Percentiles rank a stretch among this genome's conserved stretches.
These are phyloP conservation scores for Drosophila mercatorum DNA, from an alignment of 2,888 invertebrate species.

Conservation along the genomic window DNA sequence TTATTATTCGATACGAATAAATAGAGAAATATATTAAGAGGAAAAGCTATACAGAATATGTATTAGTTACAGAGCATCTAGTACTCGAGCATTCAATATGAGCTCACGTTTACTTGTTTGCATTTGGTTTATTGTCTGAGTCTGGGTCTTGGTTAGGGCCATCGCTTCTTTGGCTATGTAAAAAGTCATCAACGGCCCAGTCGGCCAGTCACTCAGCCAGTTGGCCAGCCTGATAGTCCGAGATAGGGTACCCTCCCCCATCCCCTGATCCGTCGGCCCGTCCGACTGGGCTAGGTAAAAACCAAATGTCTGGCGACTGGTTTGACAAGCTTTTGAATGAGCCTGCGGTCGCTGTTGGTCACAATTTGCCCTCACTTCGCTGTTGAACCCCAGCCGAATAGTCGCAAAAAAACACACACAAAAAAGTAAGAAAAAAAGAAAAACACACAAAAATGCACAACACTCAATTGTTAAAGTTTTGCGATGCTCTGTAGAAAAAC, in stretches of 20 bases:
- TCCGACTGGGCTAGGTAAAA: conserved; percentile 58
- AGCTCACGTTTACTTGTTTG: conserved; percentile 6
- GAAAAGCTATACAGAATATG: not conserved
- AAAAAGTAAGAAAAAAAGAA: conserved; percentile 16
- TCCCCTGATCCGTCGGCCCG: not conserved
- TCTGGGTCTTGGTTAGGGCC: conserved; percentile 36
- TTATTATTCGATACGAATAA: too few relatives aligned
- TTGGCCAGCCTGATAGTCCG: conserved; percentile 47
- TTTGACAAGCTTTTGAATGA: conserved; percentile 76
- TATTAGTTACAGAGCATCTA: not conserved
- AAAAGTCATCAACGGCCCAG: conserved; percentile 74
- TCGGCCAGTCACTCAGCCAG: conserved; percentile 44
- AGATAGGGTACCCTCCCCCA: conserved; percentile 25
- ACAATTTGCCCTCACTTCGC: conserved; percentile 60
- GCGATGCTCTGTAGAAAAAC: conserved; percentile 41
- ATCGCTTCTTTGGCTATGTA: conserved; percentile 68
- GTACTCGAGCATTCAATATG: not conserved
- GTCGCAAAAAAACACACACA: conserved; percentile 62
- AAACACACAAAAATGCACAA: conserved; percentile 42
- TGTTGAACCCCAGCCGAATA: conserved; percentile 63
- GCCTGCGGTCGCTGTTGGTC: conserved; percentile 56
- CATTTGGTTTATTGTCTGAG: conserved; percentile 26
- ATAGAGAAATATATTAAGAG: too few relatives aligned
- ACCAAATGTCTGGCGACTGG: conserved; percentile 69
- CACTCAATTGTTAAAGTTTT: conserved; percentile 49